Conservation (phyloP, 2,888 invertebrate species). For the Dinocampus coccinellae region DNA sequence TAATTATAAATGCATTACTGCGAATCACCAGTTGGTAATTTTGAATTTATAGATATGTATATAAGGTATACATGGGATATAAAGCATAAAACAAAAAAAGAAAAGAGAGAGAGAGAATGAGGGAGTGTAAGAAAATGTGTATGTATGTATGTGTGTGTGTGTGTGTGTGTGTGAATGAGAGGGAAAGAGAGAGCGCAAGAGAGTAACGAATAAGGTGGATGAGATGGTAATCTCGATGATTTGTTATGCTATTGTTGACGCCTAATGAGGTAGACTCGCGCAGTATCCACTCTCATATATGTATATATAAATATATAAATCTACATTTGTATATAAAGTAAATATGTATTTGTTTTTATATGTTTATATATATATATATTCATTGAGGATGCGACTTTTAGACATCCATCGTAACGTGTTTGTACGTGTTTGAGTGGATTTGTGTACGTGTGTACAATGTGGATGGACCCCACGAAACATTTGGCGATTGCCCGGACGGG, state of each 20-base stretch:
- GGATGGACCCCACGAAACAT: not conserved
- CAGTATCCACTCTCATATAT: not conserved
- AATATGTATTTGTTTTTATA: not conserved
- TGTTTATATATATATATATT: not conserved
- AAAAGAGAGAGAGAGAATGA: not conserved
- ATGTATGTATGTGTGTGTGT: no score
- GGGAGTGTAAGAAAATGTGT: not conserved
- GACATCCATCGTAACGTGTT: not conserved
- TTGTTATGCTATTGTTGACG: conserved; percentile 61
- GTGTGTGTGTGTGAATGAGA: no score
- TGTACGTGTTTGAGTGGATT: not conserved
- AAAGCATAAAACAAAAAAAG: not conserved
- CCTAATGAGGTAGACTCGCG: conserved; percentile 52
- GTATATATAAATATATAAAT: not conserved
- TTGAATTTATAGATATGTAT: no score
- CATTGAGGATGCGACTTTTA: not conserved
- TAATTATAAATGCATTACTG: conserved; percentile 61
- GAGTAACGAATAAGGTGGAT: conserved; percentile 41
- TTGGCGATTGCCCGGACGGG: not conserved
- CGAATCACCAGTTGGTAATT: conserved; percentile 41
- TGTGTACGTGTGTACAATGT: no score
- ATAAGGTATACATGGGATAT: no score
- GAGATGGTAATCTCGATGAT: conserved; percentile 60
- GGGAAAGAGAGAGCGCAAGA: not conserved
- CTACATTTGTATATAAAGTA: not conserved